Base-by-base conservation (phyloP, 2,113 vertebrate species). In the Sinosuthora webbiana region DNA sequence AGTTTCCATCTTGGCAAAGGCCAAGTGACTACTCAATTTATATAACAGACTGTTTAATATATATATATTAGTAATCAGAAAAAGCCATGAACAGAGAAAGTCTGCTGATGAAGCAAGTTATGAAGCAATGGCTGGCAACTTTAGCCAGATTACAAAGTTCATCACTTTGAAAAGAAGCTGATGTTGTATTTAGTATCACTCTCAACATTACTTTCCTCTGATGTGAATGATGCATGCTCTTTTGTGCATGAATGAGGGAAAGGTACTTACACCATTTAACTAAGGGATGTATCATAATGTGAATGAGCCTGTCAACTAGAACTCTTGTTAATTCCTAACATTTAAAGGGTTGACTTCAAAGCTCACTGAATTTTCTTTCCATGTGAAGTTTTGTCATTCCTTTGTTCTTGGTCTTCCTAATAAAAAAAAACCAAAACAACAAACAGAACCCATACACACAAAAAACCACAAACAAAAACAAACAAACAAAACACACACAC, bases 121-220 rank as follows among this genome's bases (percentile, higher is more conserved):
- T 13, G 42, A 87, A 88, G 91, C 87, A 96, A 87, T 22, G 37
- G 49, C 37, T 82, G 37, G 65, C 80, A 95, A 75, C 73, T 91
- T 84, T 23, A 92, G 63, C 39, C 87, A 78, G 39, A 83, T 86
- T 90, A 74, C 35, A 21, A 83, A 94, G 83, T 89, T 79, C 37
- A 92, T 91, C 87, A 91, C 65, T 89, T 76, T 87, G 83, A 96
- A 94, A 85, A 77, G 53, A 94, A 89, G 77, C n/a, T 91, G 65
- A 84, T 79, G 21, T 7, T 3, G 1, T 62, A 79, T 15, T 84
- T 82, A 75, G 2, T 73, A 79, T 35, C 52, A 50, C 35, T 44
- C 44, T 47, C 30, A 77, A 35, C 35, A 74, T 63, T 74, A 47
- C 24, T 47, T 22, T 73, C 31, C 70, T 60, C 69, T 65, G 59